These are phyloP conservation scores for Peromyscus nudipes DNA, from an alignment of 2,797 vertebrate species.

Conservation along the genomic window DNA sequence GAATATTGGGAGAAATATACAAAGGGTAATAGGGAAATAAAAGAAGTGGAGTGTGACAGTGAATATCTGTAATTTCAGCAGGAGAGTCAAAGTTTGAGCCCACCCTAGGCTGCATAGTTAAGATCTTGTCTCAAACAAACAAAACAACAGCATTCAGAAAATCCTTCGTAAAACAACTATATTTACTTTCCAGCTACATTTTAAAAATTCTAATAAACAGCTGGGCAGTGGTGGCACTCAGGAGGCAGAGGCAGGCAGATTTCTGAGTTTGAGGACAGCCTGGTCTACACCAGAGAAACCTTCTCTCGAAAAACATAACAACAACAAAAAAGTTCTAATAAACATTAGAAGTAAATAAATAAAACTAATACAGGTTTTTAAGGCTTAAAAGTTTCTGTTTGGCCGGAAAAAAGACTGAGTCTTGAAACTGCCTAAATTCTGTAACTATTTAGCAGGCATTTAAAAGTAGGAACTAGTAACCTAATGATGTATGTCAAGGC, in stretches of 20 bases:
- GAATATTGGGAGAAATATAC: not conserved
- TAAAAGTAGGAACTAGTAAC: conserved; percentile 1
- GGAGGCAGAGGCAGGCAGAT: not conserved
- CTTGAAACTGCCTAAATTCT: conserved; percentile 32
- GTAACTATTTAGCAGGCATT: conserved; percentile 3
- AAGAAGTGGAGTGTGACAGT: not conserved
- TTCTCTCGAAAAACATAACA: not conserved
- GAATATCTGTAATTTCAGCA: not conserved
- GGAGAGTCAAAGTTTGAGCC: not conserved
- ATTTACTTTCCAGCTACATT: conserved; percentile 30
- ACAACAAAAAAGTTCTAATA: conserved; percentile 18
- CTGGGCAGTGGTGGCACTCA: not conserved
- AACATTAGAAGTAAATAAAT: conserved; percentile 53
- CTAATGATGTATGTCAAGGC: not conserved
- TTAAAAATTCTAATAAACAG: conserved; percentile 46
- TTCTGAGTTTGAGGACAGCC: not conserved
- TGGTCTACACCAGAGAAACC: not conserved
- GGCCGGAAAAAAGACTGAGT: not conserved
- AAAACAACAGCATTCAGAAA: conserved; percentile 33
- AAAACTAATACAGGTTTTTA: conserved; percentile 38
- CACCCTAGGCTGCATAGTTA: not conserved
- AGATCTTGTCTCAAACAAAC: not conserved
- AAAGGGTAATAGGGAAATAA: conserved; percentile 41
- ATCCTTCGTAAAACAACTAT: conserved; percentile 32
- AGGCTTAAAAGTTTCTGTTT: conserved; percentile 48